phyloP scores from a whole-genome alignment of 2,797 vertebrate genomes.

The Kryptopterus vitreolus region DNA sequence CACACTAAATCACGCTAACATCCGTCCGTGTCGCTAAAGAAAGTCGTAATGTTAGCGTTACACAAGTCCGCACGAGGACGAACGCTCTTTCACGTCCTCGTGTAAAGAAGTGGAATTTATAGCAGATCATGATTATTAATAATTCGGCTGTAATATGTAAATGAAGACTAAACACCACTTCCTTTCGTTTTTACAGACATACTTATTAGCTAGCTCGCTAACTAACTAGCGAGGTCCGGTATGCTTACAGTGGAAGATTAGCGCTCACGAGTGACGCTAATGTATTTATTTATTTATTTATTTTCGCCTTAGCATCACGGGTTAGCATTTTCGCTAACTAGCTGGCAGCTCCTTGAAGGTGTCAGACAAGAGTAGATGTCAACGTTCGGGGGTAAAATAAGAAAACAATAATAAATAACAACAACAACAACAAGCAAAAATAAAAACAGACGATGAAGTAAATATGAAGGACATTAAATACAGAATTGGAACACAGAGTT shows the following conservation, averaged over 20 bases:
- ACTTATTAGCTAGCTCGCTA: not conserved
- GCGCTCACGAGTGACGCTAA: not conserved
- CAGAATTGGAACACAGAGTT: not conserved
- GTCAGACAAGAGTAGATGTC: not conserved
- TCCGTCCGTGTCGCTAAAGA: not conserved
- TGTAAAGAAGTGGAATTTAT: not conserved
- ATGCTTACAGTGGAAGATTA: not conserved
- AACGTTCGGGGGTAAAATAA: not conserved
- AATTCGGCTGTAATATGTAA: too few species aligned
- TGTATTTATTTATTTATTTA: too few species aligned
- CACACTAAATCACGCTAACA: conserved; percentile 6
- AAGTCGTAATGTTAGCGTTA: not conserved
- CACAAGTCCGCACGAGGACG: not conserved
- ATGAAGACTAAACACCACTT: not conserved
- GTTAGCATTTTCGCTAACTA: not conserved
- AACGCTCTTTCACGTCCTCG: not conserved
- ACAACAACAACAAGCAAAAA: too few species aligned
- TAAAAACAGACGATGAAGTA: not conserved
- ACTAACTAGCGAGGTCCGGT: not conserved
- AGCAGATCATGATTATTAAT: not conserved
- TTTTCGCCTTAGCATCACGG: not conserved
- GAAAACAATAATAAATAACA: too few species aligned
- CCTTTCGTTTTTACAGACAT: not conserved
- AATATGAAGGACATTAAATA: not conserved
- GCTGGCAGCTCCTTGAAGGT: not conserved